Base-by-base conservation (phyloP, 23 tunicate species). In the Corella eumyota region DNA sequence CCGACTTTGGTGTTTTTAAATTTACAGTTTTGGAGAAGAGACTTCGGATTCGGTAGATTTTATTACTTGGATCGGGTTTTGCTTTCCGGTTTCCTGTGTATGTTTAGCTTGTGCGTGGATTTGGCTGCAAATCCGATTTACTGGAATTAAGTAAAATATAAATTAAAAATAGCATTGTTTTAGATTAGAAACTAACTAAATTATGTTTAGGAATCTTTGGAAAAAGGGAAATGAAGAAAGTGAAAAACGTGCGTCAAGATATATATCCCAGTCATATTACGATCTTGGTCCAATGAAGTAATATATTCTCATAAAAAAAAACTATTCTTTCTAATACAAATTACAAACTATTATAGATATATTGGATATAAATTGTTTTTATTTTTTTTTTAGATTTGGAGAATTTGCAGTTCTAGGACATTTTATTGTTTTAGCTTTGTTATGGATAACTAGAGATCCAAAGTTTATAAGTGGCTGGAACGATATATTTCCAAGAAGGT, bases 381-480 rank as follows among this genome's bases (percentile, higher is more conserved):
- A 34, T 58, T n/a, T n/a, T 29, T 58, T 28, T 57, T 62, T 3
- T 21, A 79, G 90, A 25, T 79, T 79, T 61, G 79, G 76, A 9
- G 95, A 85, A 65, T 34, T 47, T 0, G 79, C 68, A 1, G 95
- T 85, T 25, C 58, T 77, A 30, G 68, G 50, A 19, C 95, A 85
- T 58, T 85, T 85, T 32, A 21, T 85, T 7, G 35, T 66, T 25
- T 57, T 85, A 40, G 78, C 75, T 6, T 17, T 76, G n/a, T 67
- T 85, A 1, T 85, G 95, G 95, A 35, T 85, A 23, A 70, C 73
- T 5, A 45, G 95, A 57, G 83, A 71, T 64, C 95, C 95, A 22
- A 77, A 77, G 30, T 38, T 85, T 34, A 23, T 74, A 20, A 52
- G 45, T 34, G 80, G 92, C 17, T 81, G 80, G 92, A 73, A 36